A percentile compares a stretch with the other conserved stretches of the same genome.
Conservation (phyloP, 2,113 vertebrate genomes). For the Neopipo cinnamomea region DNA sequence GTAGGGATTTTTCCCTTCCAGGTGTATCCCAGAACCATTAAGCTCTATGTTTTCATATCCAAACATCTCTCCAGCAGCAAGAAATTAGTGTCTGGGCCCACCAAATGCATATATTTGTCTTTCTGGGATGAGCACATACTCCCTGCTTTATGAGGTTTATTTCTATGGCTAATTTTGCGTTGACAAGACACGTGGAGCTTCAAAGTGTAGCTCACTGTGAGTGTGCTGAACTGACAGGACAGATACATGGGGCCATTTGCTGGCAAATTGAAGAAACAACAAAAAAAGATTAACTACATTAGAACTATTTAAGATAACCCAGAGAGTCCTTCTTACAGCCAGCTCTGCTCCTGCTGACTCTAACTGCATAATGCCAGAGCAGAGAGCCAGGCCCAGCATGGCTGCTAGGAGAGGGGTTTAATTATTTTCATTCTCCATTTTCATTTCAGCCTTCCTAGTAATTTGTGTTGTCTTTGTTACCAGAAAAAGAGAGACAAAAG, state of each 20-base stretch:
- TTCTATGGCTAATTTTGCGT: neutral
- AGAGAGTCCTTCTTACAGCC: neutral
- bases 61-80: neutral
- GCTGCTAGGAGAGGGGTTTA: conserved; percentile 27
- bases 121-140: neutral
- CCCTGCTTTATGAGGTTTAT: neutral
- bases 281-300: neutral
- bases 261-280: neutral
- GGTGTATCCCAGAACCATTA: neutral
- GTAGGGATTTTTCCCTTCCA: neutral
- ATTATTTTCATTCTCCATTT: conserved; percentile 65
- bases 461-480: conserved; percentile 49
- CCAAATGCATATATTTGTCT: neutral
- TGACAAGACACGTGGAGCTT: neutral
- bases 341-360: conserved; percentile 53
- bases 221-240: neutral
- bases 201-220: neutral
- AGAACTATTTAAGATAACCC: conserved; percentile 9
- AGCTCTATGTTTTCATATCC: neutral
- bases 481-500: conserved; percentile 35
- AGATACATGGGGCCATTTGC: neutral
- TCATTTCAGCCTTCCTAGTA: conserved; percentile 47
- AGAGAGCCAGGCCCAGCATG: conserved; percentile 41
- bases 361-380: conserved; percentile 53
- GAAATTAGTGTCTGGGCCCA: neutral